Conservation (phyloP, 2,888 invertebrate genomes). For the Pterostichus madidus region DNA sequence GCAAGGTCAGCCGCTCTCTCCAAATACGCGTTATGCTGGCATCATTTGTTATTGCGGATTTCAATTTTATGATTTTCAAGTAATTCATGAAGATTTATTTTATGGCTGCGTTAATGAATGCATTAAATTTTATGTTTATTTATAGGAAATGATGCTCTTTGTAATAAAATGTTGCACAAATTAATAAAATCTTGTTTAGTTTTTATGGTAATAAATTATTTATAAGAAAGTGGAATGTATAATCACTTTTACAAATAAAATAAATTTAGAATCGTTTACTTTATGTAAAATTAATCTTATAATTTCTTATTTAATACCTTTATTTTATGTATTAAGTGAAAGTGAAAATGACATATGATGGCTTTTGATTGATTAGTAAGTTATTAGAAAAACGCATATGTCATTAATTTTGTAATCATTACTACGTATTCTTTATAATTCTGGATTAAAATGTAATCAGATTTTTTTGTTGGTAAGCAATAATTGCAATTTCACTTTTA, state of each 20-base stretch:
- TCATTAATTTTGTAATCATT: constrained; percentile 37
- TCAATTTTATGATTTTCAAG: background rate
- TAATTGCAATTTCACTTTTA: no score
- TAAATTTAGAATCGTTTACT: constrained; percentile 9
- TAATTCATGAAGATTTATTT: background rate
- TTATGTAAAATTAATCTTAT: constrained; percentile 29
- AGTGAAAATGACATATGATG: background rate
- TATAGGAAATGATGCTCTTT: constrained; percentile 9
- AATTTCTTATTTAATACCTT: constrained; percentile 11
- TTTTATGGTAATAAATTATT: background rate
- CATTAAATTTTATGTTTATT: background rate
- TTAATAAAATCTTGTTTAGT: constrained; percentile 26
- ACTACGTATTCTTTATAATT: no score
- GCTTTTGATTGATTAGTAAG: background rate
- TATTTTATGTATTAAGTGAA: constrained; percentile 36
- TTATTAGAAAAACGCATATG: constrained; percentile 7
- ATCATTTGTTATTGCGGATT: no score
- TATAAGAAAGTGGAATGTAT: background rate
- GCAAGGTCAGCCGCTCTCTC: background rate
- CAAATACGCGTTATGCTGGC: no score
- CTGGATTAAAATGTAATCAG: no score
- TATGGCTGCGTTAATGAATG: background rate
- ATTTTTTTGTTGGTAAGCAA: no score
- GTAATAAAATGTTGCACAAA: constrained; percentile 9
- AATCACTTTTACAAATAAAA: constrained; percentile 44